Evolutionary conservation across 2,888 invertebrate species (phyloP).

Genomic region (Scaptomyza flava): DNA sequence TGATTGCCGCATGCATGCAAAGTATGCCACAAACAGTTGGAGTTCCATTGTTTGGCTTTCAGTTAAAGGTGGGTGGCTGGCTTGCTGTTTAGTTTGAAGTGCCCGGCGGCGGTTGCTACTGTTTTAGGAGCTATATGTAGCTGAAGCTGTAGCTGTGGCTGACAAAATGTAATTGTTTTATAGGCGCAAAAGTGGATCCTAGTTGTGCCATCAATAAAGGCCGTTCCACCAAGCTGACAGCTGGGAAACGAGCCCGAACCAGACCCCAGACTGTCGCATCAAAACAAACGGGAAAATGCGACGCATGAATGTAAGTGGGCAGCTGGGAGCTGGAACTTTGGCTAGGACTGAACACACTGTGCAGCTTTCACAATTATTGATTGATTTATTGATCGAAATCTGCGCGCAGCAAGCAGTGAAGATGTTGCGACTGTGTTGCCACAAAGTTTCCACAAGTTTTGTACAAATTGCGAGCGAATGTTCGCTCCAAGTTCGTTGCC

Average conservation of each 20-base stretch:
- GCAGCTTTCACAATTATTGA: constrained; percentile 77
- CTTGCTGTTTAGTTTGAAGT: constrained; percentile 27
- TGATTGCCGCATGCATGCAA: constrained; percentile 56
- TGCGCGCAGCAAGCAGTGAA: constrained; percentile 60
- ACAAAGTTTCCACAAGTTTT: constrained; percentile 19
- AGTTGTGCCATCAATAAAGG: constrained; percentile 63
- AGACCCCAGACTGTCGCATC: constrained; percentile 25
- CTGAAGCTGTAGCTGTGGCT: constrained; percentile 26
- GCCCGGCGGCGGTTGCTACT: constrained; percentile 68
- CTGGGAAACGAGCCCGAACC: constrained; percentile 33
- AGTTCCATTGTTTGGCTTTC: constrained; percentile 51
- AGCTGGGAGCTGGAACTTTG: constrained; percentile 31
- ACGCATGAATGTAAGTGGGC: constrained; percentile 67
- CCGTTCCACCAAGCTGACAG: constrained; percentile 57
- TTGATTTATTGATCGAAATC: constrained; percentile 79
- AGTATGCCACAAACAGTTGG: constrained; percentile 44
- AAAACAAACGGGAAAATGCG: constrained; percentile 59
- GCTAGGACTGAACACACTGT: constrained; percentile 56
- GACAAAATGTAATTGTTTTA: constrained; percentile 77
- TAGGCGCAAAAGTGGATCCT: constrained; percentile 65
- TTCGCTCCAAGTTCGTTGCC: constrained; percentile 64
- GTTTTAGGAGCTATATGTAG: constrained; percentile 40
- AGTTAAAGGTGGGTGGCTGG: constrained; percentile 61
- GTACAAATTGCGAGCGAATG: constrained; percentile 61
- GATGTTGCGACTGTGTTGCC: constrained; percentile 60